phyloP scores from a whole-genome alignment of 2,888 invertebrate genomes.

The Eugnorisma glareosa region DNA sequence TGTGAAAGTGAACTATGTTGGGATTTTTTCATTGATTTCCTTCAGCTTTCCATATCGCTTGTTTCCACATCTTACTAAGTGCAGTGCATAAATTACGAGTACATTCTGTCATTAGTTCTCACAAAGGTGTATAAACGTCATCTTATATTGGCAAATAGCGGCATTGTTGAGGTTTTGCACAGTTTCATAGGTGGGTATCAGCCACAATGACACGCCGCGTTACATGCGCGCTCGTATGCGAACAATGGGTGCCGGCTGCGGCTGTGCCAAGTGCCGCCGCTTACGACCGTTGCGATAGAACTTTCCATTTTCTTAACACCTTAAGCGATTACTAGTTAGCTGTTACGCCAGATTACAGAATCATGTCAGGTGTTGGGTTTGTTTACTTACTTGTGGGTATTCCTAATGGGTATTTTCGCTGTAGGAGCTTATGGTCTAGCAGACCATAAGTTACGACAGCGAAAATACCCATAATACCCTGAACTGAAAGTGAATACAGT shows the following conservation, averaged over 20 bases:
- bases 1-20: conserved; percentile 32
- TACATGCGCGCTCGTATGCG: conserved; percentile 75
- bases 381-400: conserved; percentile 30
- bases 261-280: conserved; percentile 70
- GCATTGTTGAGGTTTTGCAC: conserved; percentile 81
- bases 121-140: conserved; percentile 69
- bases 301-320: conserved; percentile 74
- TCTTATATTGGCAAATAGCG: conserved; percentile 76
- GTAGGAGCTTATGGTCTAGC: not conserved
- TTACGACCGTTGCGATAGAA: conserved; percentile 66
- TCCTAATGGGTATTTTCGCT: conserved; percentile 18
- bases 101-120: conserved; percentile 67
- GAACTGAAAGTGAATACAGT: conserved; percentile 1
- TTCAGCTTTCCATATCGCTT: conserved; percentile 32
- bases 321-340: conserved; percentile 60
- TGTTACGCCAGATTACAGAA: conserved; percentile 57
- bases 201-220: conserved; percentile 78
- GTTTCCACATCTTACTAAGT: conserved; percentile 32
- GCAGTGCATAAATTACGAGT: conserved; percentile 41
- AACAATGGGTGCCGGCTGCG: conserved; percentile 77
- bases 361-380: conserved; percentile 39
- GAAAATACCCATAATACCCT: too few relatives aligned
- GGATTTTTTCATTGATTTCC: conserved; percentile 20
- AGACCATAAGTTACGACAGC: too few relatives aligned
- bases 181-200: conserved; percentile 74